Conservation (phyloP, 2,797 vertebrate genomes). For the Pangasius macronema region DNA sequence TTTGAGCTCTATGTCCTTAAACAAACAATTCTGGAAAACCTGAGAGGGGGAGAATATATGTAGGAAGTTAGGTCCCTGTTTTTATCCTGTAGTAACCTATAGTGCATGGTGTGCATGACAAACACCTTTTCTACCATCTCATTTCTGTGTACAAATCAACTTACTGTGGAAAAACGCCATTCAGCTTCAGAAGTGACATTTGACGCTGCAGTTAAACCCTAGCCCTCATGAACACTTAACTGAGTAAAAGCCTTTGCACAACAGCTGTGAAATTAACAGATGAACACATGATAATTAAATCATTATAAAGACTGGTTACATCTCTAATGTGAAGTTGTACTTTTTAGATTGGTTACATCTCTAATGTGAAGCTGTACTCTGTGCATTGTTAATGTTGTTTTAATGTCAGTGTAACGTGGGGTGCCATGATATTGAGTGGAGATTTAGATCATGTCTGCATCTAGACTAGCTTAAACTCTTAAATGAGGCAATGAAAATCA, state of each 20-base stretch:
- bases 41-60: slow-evolving; percentile 79
- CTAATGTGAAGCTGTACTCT: background rate
- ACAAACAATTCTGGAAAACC: slow-evolving; percentile 98
- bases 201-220: background rate
- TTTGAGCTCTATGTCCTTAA: slow-evolving; percentile 94
- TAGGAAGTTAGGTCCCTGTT: slow-evolving; percentile 53
- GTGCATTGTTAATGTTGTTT: background rate
- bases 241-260: background rate
- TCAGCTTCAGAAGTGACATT: background rate
- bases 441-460: background rate
- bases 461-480: background rate
- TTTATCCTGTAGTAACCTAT: background rate
- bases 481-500: background rate
- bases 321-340: background rate
- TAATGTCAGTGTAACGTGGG: background rate
- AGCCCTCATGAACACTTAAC: background rate
- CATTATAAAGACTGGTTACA: background rate
- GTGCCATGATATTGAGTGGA: background rate
- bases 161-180: background rate
- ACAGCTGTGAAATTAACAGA: background rate
- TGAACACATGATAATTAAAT: background rate
- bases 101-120: background rate
- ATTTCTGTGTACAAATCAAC: background rate
- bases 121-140: background rate
- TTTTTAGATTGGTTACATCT: background rate